phyloP scores from a whole-genome alignment of 2,797 vertebrate species.

The Ctenosaura bakeri region DNA sequence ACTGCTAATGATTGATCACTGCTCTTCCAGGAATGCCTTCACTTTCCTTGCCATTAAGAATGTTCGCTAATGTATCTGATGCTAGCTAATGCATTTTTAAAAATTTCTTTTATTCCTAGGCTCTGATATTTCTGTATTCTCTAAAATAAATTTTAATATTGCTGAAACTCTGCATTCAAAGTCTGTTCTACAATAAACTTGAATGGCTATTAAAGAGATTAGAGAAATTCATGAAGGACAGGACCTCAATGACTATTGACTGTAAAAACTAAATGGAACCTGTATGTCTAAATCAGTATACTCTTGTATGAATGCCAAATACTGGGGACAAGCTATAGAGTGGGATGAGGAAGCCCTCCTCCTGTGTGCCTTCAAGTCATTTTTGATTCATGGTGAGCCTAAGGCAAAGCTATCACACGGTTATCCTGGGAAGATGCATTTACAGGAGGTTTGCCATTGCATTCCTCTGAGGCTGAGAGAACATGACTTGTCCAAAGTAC shows the following conservation, averaged over 20 bases:
- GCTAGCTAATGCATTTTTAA: no score
- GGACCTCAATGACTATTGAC: background rate
- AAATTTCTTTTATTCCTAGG: background rate
- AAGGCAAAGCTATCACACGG: no score
- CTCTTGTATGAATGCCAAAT: background rate
- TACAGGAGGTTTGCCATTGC: no score
- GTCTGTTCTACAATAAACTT: background rate
- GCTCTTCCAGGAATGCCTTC: no score
- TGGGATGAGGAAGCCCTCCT: background rate
- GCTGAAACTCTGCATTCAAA: background rate
- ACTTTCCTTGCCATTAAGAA: no score
- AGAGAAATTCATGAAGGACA: background rate
- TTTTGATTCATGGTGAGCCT: no score
- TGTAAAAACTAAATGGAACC: background rate
- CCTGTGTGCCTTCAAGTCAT: background rate
- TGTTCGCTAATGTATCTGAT: no score
- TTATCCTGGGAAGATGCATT: no score
- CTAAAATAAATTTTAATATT: background rate
- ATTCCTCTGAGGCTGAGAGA: no score
- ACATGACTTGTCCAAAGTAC: no score
- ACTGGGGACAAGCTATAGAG: background rate
- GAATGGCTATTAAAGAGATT: background rate
- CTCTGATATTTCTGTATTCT: background rate
- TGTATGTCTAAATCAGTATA: background rate
- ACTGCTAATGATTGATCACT: background rate